Evolutionary conservation across 2,113 vertebrate genomes (phyloP), one percentile per base, ranked within the genome.

Genomic region (Capricornis sumatraensis): DNA sequence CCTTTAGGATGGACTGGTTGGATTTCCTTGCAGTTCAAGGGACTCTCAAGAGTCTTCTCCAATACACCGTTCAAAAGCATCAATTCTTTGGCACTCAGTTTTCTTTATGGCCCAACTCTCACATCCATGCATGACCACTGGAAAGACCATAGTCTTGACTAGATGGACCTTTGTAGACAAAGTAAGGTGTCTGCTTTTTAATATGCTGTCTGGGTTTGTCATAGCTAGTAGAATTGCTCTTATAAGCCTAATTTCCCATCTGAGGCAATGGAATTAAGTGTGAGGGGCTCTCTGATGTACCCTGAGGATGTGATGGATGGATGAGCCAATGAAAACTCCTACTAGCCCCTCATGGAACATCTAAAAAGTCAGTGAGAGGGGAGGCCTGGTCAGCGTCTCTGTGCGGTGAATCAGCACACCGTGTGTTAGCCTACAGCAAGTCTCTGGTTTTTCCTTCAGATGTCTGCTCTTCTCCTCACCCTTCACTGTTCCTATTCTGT

Each of bases 401-500:
- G 16, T 50, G 15, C 36, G 47, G 55, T 9, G 40, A 71, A 30
- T 52, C 52, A 28, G 1, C 28, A 1, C 10, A 10, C 1, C 11
- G 19, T 21, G 19, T 3, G 0, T 43, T 58, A 40, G 11, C 21
- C 47, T 8, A 58, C 5, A 7, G 9, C 33, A 25, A 2, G n/a
- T 89, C 55, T 58, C 28, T 14, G 45, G 13, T 62, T 62, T 88
- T 95, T n/a, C 95, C 95, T 91, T 96, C 82, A 90, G 43, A 12
- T 36, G 33, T 28, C 45, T 14, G 25, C 25, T 57, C 8, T 4
- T 25, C 17, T 76, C 19, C n/a, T 67, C 16, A 47, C 92, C 95
- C 30, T 89, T 94, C 89, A 89, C 57, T n/a, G 62, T 86, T 55
- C 47, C 60, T 45, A 84, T 98, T 96, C 84, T 91, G 5, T 82